These are phyloP conservation scores for Microchrysa polita DNA, from an alignment of 2,888 invertebrate genomes.

Conservation along the genomic window DNA sequence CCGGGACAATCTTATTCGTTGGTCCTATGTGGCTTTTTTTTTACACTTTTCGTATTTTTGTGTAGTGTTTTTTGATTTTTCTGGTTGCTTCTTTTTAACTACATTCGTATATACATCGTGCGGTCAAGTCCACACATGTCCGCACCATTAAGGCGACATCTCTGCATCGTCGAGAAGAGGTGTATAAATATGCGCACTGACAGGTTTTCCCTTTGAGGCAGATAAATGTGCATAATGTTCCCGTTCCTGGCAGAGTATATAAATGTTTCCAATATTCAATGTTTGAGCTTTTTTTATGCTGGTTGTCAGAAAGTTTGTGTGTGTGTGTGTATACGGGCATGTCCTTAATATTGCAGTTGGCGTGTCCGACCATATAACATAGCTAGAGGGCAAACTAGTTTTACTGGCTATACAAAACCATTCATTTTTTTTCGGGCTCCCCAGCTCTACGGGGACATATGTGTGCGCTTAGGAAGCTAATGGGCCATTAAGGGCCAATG, in stretches of 20 bases:
- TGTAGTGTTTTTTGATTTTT: no score
- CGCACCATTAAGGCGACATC: conserved; percentile 34
- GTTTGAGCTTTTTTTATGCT: background rate
- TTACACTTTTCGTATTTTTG: no score
- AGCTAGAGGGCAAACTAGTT: conserved; percentile 59
- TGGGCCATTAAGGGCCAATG: conserved; percentile 15
- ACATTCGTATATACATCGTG: no score
- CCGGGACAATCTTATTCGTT: background rate
- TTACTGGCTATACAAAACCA: conserved; percentile 60
- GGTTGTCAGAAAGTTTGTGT: background rate
- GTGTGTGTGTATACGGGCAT: conserved; percentile 7
- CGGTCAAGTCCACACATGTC: conserved; percentile 3
- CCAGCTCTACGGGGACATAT: conserved; percentile 51
- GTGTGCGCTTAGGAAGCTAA: conserved; percentile 47
- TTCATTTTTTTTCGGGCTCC: conserved; percentile 53
- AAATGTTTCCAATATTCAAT: conserved; percentile 7
- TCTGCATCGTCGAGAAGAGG: conserved; percentile 27
- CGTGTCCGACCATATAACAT: background rate
- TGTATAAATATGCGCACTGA: conserved; percentile 51
- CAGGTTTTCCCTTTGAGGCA: conserved; percentile 53
- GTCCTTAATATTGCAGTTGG: conserved; percentile 14
- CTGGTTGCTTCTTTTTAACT: no score
- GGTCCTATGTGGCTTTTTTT: conserved; percentile 19
- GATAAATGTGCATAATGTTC: conserved; percentile 51
- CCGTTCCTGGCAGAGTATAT: conserved; percentile 29